A percentile compares a stretch with the other conserved stretches of the same genome.
Conservation (phyloP, 92 coral and sea anemone species). For the Diadumene lineata region DNA sequence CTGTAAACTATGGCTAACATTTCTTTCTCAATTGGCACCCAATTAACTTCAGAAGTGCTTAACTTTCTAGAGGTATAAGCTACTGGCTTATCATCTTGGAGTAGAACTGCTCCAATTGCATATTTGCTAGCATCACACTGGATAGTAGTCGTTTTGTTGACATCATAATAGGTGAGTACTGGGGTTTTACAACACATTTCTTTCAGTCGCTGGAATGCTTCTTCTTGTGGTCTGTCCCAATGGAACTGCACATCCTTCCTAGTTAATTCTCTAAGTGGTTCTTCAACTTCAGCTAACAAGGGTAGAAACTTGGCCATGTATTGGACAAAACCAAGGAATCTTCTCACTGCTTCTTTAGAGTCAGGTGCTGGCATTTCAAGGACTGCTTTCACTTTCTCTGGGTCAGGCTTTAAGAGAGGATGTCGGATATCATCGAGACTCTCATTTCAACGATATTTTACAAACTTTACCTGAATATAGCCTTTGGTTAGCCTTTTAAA, state of each 20-base stretch:
- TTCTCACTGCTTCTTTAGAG: conserved; percentile 45
- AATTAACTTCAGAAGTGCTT: conserved; percentile 31
- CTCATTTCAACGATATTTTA: too few relatives aligned
- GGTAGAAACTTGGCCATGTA: conserved; percentile 44
- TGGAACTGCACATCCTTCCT: conserved; percentile 39
- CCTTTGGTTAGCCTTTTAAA: too few relatives aligned
- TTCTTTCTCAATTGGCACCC: conserved; percentile 59
- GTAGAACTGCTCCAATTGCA: conserved; percentile 53
- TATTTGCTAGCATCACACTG: conserved; percentile 59
- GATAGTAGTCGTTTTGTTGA: conserved; percentile 39
- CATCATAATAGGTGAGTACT: conserved; percentile 55
- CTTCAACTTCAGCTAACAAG: conserved; percentile 42
- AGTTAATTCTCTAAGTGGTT: conserved; percentile 49
- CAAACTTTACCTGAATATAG: too few relatives aligned
- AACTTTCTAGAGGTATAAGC: conserved; percentile 45
- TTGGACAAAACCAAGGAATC: conserved; percentile 42
- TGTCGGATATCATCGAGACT: too few relatives aligned
- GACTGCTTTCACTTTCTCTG: conserved; percentile 58
- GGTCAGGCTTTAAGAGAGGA: too few relatives aligned
- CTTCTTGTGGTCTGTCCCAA: conserved; percentile 50
- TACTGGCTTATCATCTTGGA: conserved; percentile 43
- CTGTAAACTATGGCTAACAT: conserved; percentile 49
- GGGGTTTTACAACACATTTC: conserved; percentile 48
- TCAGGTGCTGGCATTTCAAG: conserved; percentile 46
- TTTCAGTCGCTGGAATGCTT: conserved; percentile 44